Conservation (phyloP, 2,888 invertebrate genomes). For the Epicampocera succincta region DNA sequence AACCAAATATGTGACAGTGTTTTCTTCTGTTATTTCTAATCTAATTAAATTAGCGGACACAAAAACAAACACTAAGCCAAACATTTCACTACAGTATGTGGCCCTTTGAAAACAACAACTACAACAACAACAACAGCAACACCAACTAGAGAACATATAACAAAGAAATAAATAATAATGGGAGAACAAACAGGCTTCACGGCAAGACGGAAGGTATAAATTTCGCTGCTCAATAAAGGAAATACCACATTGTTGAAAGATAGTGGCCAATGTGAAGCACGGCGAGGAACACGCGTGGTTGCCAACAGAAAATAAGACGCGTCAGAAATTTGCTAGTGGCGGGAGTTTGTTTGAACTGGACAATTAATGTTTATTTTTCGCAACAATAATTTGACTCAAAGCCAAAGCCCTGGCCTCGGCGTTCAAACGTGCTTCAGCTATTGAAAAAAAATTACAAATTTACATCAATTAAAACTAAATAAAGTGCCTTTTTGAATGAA, state of each 20-base stretch:
- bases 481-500: too few species aligned
- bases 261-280: constrained; percentile 39
- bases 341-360: background rate
- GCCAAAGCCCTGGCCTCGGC: background rate
- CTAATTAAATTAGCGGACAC: constrained; percentile 66
- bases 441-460: background rate
- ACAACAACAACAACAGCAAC: background rate
- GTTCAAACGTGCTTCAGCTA: too few species aligned
- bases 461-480: background rate
- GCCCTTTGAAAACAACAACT: constrained; percentile 8
- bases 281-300: background rate
- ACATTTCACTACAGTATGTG: constrained; percentile 16
- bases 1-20: constrained; percentile 26
- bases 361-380: background rate
- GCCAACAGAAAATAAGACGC: constrained; percentile 1
- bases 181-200: constrained; percentile 49
- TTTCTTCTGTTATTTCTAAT: constrained; percentile 28
- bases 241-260: constrained; percentile 56
- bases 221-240: constrained; percentile 53
- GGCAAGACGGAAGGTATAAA: constrained; percentile 59
- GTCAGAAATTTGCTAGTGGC: constrained; percentile 26
- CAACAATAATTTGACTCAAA: background rate
- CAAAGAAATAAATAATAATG: constrained; percentile 26
- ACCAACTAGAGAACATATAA: background rate
- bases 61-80: constrained; percentile 54